Evolutionary conservation across 2,797 vertebrate genomes (phyloP), one percentile per base, ranked within the genome.

Genomic region (Euthynnus affinis): DNA sequence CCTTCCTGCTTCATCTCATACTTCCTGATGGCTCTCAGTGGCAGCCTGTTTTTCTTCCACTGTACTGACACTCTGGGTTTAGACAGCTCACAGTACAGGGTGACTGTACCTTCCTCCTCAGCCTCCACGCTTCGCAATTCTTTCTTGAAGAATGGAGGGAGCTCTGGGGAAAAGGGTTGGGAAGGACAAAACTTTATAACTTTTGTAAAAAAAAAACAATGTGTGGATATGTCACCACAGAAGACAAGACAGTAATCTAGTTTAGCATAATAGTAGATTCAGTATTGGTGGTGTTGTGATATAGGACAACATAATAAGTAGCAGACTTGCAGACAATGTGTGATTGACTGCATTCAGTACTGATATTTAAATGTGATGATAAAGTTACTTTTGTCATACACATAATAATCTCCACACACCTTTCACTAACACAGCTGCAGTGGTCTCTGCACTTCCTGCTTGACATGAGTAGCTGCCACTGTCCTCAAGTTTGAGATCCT

Each of bases 401-500:
- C 20, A 52, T 7, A 22, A 14, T 3, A n/a, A 53, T 13, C 2
- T 58, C 25, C 10, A 74, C 88, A 29, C 4, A 93, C 95, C 94
- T 88, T 79, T 93, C 5, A 95, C 93, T 53, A 78, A 66, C 70
- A 95, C 76, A 65, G 80, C 80, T 5, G 93, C 91, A 12, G 81
- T 78, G 53, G 88, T 95, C 72, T 92, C 91, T 69, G 88, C 78
- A 23, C 17, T 63, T 61, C 93, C 93, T 15, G 92, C 92, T 66
- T 94, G 83, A 66, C 97, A 99, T 1, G 77, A 88, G 76, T 98
- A 99, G 8, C 89, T 93, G 12, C 95, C 97, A 63, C 96, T 95
- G 87, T 99, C 98, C 70, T 96, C 96, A 0, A 80, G 69, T 8
- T 91, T 96, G 74, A 97, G 94, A 3, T 94, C 94, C 13, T 79